Percentiles rank a stretch among this genome's conserved stretches.
Evolutionary conservation across 2,888 invertebrate genomes (phyloP).

Genomic region (Drosophila antonietae): DNA sequence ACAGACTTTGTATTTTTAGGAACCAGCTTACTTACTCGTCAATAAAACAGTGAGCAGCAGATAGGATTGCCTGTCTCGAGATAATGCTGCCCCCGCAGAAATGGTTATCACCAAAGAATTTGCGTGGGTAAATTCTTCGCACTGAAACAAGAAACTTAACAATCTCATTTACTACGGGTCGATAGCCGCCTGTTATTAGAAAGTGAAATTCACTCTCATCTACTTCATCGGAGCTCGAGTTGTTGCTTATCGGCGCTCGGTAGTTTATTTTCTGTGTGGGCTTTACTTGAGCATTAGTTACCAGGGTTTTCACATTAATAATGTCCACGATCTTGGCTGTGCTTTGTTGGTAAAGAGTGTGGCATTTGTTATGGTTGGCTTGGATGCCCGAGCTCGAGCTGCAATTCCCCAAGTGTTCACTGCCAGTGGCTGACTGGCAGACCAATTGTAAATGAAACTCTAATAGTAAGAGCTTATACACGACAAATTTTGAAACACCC

Average conservation of each 20-base stretch:
- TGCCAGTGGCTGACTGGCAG: neutral
- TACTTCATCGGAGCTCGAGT: neutral
- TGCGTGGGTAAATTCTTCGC: constrained; percentile 8
- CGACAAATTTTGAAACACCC: constrained; percentile 55
- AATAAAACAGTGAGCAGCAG: constrained; percentile 68
- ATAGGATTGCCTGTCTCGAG: constrained; percentile 36
- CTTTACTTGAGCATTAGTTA: neutral
- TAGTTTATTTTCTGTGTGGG: neutral
- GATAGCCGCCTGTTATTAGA: constrained; percentile 67
- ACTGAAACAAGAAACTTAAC: constrained; percentile 56
- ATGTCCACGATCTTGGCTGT: neutral
- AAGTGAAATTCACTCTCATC: constrained; percentile 44
- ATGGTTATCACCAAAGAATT: constrained; percentile 65
- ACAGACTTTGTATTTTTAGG: neutral
- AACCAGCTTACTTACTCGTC: neutral
- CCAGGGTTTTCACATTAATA: neutral
- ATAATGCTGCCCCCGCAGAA: constrained; percentile 68
- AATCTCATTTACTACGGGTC: constrained; percentile 40
- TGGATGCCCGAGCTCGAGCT: neutral
- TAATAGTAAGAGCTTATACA: constrained; percentile 23
- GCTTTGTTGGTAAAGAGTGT: neutral
- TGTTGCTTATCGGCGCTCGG: neutral
- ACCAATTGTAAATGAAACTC: neutral
- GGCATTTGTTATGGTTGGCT: neutral
- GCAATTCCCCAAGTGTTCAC: neutral